Base-by-base conservation (phyloP, 2,113 vertebrate species). In the Muntiacus muntjak region DNA sequence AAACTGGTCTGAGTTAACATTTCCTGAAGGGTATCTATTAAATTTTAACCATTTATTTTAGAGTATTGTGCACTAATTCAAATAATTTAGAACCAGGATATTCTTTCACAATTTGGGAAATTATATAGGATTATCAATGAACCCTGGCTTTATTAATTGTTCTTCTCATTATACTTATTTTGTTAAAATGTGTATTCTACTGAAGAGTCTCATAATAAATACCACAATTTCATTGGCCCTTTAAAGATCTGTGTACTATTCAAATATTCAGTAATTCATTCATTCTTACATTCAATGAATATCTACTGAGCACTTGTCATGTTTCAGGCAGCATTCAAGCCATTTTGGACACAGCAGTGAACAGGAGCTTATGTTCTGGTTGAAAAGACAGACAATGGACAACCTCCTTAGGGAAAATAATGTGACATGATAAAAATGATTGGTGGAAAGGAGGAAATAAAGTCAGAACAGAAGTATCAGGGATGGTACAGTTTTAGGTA, bases 21-120 rank as follows among this genome's bases (percentile, higher is more conserved):
- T 79, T 60, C 43, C 57, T 87, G 50, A 95, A 96, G 81, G 25
- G 4, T 50, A 97, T 67, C 47, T 91, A 45, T 21, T 92, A 33
- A 55, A 87, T 64, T 79, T 96, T 54, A 89, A 62, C 5, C 12
- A 10, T 23, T 7, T n/a, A 2, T 97, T 95, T 93, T 50, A 78
- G 23, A 74, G 45, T 82, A 78, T 60, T 25, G 7, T 62, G 52
- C 21, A 94, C 57, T 85, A 89, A 94, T 95, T 71, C 26, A 62
- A 55, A 64, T 96, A 67, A 95, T 89, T 67, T 23, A 95, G 25
- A 43, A 47, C 5, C 9, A 71, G 2, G 9, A 3, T 5, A 52
- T 36, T 95, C 7, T 15, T 21, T 91, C 67, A 19, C 13, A 91
- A 21, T 60, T 76, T 64, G 82, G 47, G 40, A 43, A 74, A 74